A percentile compares a stretch with the other conserved stretches of the same genome.
Conservation (phyloP, 1,140 invertebrate species). For the Zaprionus ghesquierei region DNA sequence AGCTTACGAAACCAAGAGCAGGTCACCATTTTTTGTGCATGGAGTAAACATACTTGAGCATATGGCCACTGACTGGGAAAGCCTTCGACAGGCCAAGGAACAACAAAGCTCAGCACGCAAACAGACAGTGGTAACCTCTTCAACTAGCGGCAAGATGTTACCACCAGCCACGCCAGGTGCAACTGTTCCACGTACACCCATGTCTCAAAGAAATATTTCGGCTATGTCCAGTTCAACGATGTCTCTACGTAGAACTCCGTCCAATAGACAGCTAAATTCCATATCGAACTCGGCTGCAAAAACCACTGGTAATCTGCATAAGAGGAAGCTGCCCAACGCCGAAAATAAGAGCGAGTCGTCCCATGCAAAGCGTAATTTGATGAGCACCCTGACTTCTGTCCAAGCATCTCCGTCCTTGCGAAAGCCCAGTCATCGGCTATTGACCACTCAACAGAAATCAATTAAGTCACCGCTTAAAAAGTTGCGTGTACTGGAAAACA, state of each 20-base stretch:
- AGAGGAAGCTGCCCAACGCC: conserved; percentile 41
- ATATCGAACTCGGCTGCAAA: conserved; percentile 31
- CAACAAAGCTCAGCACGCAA: conserved; percentile 64
- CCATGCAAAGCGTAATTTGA: conserved; percentile 61
- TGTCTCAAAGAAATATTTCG: conserved; percentile 55
- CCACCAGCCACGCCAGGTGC: conserved; percentile 34
- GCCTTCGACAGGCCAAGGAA: conserved; percentile 82
- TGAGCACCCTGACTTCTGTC: conserved; percentile 40
- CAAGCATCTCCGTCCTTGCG: conserved; percentile 20
- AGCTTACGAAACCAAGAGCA: conserved; percentile 84
- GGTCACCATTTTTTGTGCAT: conserved; percentile 84
- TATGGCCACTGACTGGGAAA: conserved; percentile 84
- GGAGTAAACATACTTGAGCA: conserved; percentile 85
- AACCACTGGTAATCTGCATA: conserved; percentile 56
- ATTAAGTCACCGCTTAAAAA: conserved; percentile 62
- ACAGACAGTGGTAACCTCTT: conserved; percentile 42
- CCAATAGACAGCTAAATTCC: conserved; percentile 34
- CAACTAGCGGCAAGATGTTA: conserved; percentile 40
- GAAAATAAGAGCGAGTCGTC: conserved; percentile 24
- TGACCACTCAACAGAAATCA: neutral
- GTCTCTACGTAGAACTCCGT: conserved; percentile 71
- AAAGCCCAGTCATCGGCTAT: conserved; percentile 3
- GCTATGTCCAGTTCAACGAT: conserved; percentile 59
- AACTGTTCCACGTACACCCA: conserved; percentile 53
- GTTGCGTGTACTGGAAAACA: conserved; percentile 56